Evolutionary conservation across 2,888 invertebrate species (phyloP).

Genomic region (Brachyopa scutellaris): DNA sequence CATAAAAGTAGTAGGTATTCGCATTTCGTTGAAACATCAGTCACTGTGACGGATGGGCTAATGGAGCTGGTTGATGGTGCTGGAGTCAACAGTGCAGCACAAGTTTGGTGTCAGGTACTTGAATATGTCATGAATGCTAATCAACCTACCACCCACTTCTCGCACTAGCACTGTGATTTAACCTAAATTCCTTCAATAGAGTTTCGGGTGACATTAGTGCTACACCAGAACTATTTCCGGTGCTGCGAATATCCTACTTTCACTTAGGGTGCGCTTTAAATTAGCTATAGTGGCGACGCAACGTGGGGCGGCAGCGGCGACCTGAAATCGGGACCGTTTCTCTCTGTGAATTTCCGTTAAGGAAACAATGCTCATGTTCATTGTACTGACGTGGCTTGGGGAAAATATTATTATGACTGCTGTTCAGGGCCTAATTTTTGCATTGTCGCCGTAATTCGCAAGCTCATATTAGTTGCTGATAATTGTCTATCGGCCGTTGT

Average conservation of each 20-base stretch:
- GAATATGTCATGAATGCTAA: slow-evolving; percentile 35
- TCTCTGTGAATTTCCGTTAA: slow-evolving; percentile 23
- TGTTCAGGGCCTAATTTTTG: slow-evolving; percentile 30
- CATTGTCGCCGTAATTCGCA: slow-evolving; percentile 6
- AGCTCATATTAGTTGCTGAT: background rate
- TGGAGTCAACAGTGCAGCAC: slow-evolving; percentile 12
- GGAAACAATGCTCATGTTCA: too few relatives aligned
- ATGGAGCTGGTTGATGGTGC: background rate
- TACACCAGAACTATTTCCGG: slow-evolving; percentile 32
- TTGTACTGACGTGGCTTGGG: too few relatives aligned
- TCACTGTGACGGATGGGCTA: background rate
- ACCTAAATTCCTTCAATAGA: slow-evolving; percentile 12
- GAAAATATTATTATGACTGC: slow-evolving; percentile 15
- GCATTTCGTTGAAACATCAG: slow-evolving; percentile 15
- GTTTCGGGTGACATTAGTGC: slow-evolving; percentile 23
- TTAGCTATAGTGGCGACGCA: slow-evolving; percentile 42
- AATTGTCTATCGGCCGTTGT: background rate
- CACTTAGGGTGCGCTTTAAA: slow-evolving; percentile 38
- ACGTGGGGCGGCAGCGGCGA: too few relatives aligned
- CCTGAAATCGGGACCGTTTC: slow-evolving; percentile 26
- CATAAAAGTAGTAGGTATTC: too few relatives aligned
- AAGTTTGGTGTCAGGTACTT: background rate
- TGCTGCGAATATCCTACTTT: slow-evolving; percentile 13
- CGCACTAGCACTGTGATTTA: slow-evolving; percentile 27
- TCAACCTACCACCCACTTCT: slow-evolving; percentile 22